Percentiles rank a stretch among this genome's conserved stretches.
These are phyloP conservation scores for Palythoa grandis DNA, from an alignment of 92 coral and sea anemone genomes.

Conservation along the genomic window DNA sequence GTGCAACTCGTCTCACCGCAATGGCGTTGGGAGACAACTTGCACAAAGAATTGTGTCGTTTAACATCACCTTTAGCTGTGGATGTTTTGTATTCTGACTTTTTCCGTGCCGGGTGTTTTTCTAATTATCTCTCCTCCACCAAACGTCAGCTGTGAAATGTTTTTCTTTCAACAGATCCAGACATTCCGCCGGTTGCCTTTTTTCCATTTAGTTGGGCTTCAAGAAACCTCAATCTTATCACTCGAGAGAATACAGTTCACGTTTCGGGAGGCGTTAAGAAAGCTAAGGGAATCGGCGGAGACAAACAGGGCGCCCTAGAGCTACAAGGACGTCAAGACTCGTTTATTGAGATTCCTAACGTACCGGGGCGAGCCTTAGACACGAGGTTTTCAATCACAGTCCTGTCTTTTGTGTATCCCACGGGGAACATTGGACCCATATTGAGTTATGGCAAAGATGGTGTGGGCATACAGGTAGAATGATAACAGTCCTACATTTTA, in stretches of 20 bases:
- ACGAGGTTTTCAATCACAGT: slow-evolving; percentile 71
- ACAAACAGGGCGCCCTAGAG: slow-evolving; percentile 49
- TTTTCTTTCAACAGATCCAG: slow-evolving; percentile 13
- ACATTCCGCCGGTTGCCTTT: slow-evolving; percentile 64
- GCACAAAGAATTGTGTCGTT: no score
- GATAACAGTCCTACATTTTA: neutral
- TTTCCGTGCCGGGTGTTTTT: neutral
- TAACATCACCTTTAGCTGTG: no score
- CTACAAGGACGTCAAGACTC: slow-evolving; percentile 69
- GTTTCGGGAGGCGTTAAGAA: slow-evolving; percentile 6
- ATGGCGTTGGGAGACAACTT: no score
- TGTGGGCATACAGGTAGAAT: slow-evolving; percentile 57
- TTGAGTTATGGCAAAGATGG: slow-evolving; percentile 66
- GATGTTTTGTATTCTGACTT: no score
- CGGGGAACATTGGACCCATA: slow-evolving; percentile 74
- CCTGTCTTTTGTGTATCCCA: slow-evolving; percentile 65
- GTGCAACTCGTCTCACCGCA: no score
- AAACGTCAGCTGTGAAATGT: neutral
- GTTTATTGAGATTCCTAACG: slow-evolving; percentile 68
- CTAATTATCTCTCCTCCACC: neutral
- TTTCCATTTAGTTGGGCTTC: slow-evolving; percentile 59
- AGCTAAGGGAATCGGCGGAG: slow-evolving; percentile 63
- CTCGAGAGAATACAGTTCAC: slow-evolving; percentile 51
- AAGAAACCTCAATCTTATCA: slow-evolving; percentile 47
- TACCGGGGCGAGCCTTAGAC: slow-evolving; percentile 55